Conservation (phyloP, 2,797 vertebrate species). For the Passerculus sandwichensis region DNA sequence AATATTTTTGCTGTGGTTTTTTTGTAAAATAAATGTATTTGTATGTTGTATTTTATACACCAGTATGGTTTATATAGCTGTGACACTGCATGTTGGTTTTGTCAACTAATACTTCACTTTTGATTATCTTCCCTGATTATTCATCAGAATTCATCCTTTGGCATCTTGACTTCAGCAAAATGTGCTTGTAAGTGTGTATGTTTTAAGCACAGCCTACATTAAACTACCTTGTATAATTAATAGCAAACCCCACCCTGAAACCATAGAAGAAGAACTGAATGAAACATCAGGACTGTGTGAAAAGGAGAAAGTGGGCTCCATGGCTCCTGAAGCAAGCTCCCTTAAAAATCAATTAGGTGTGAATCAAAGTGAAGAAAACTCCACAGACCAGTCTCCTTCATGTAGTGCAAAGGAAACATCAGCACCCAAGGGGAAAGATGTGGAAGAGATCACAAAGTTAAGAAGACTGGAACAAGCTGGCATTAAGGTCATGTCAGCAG, state of each 20-base stretch:
- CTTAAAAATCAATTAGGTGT: slow-evolving; percentile 34
- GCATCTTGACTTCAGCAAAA: neutral
- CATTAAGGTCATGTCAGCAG: slow-evolving; percentile 87
- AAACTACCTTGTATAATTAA: slow-evolving; percentile 71
- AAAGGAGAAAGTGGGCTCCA: slow-evolving; percentile 32
- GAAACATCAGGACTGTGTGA: slow-evolving; percentile 65
- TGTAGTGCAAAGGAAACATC: neutral
- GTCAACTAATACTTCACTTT: neutral
- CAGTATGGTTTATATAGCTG: neutral
- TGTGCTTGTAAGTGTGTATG: neutral
- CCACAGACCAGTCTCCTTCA: slow-evolving; percentile 13
- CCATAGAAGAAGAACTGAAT: slow-evolving; percentile 79
- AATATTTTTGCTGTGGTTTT: neutral
- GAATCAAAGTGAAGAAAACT: neutral
- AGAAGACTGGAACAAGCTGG: slow-evolving; percentile 88
- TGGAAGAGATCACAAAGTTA: slow-evolving; percentile 80
- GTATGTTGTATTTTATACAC: neutral
- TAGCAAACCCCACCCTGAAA: slow-evolving; percentile 78
- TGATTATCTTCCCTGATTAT: neutral
- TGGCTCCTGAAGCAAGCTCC: neutral
- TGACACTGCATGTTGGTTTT: neutral
- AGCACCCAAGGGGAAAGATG: slow-evolving; percentile 66
- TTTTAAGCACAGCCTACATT: neutral
- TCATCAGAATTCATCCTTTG: neutral
- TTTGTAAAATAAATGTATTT: neutral